These are phyloP conservation scores for Borostomias antarcticus DNA, from an alignment of 2,797 vertebrate genomes.

Conservation along the genomic window DNA sequence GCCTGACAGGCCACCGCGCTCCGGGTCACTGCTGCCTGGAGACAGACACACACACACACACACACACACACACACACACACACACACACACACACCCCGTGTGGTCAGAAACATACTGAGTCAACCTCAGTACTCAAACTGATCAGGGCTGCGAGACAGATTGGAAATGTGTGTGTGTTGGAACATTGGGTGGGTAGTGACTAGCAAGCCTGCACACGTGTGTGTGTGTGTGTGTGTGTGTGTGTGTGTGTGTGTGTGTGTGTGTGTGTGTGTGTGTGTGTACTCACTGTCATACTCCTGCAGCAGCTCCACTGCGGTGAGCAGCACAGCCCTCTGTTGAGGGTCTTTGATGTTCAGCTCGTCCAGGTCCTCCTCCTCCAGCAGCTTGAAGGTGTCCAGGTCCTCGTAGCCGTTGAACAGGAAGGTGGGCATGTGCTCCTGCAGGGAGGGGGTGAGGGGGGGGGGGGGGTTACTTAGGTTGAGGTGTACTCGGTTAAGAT, in stretches of 20 bases:
- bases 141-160: neutral
- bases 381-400: slow-evolving; percentile 94
- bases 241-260: too few relatives aligned
- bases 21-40: slow-evolving; percentile 93
- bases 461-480: too few relatives aligned
- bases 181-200: too few relatives aligned
- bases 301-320: slow-evolving; percentile 94
- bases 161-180: too few relatives aligned
- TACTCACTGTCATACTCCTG: slow-evolving; percentile 98
- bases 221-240: too few relatives aligned
- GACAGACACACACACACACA: slow-evolving; percentile 21
- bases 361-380: slow-evolving; percentile 97
- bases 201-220: too few relatives aligned
- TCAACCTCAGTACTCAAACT: too few relatives aligned
- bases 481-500: too few relatives aligned
- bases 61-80: slow-evolving; percentile 19
- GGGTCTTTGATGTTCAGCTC: slow-evolving; percentile 95
- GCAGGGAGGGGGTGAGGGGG: slow-evolving; percentile 24
- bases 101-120: neutral
- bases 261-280: too few relatives aligned
- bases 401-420: slow-evolving; percentile 98
- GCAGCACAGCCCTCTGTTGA: slow-evolving; percentile 91
- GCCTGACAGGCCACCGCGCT: slow-evolving; percentile 82
- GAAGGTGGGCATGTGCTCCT: slow-evolving; percentile 99
- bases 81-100: slow-evolving; percentile 5